Base-by-base conservation (phyloP, 2,797 vertebrate species). In the Thunnus albacares region DNA sequence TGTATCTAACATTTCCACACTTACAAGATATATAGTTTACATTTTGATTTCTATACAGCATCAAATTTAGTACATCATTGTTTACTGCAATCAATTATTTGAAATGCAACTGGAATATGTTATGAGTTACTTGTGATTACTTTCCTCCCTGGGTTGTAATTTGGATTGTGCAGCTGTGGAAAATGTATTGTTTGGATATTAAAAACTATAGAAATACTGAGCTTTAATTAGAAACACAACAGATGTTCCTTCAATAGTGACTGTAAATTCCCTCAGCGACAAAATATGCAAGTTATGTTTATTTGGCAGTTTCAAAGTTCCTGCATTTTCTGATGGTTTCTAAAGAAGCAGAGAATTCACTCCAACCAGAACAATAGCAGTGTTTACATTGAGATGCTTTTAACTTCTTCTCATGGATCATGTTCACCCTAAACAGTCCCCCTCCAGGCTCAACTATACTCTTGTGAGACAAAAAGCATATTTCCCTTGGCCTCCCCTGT, bases 401-500 rank as follows among this genome's bases (percentile, higher is more conserved):
- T 17, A 26, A 11, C 38, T 55, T 38, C 28, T 17, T 20, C 35
- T 70, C 10, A 6, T 4, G n/a, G 52, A 58, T 81, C 22, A 75
- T 14, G 14, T 79, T 84, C 17, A 24, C 6, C 5, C n/a, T 24
- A 12, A n/a, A 62, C 10, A 15, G 28, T 30, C 41, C 26, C 26
- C 43, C 22, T 24, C 17, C 0, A 0, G 11, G 47, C 52, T 80
- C 15, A 18, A 7, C 41, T 24, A 4, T 6, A 62, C 53, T 57
- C 38, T 12, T 51, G 51, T 61, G 51, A 79, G 41, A 79, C 26
- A 61, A 49, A 79, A 71, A 53, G 49, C 45, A 47, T 24, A 63
- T 83, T 84, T 82, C 30, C 28, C 43, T 75, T 66, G 70, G 59
- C 58, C 6, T 67, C 47, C 59, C 30, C 61, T 53, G 53, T 0